phyloP scores from a whole-genome alignment of 2,888 invertebrate genomes.

The Plutella xylostella region DNA sequence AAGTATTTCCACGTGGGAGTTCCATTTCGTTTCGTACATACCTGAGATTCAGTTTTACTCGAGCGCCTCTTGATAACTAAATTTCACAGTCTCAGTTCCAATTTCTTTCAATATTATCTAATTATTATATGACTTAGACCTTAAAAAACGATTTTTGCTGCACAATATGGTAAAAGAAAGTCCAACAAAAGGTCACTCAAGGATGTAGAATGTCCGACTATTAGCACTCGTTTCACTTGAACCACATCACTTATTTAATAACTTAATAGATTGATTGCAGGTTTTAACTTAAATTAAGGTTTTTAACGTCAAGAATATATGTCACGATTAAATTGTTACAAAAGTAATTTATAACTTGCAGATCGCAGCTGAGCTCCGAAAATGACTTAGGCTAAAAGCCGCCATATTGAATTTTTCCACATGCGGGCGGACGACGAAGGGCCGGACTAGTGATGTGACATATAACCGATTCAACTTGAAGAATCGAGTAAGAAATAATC shows the following conservation, averaged over 20 bases:
- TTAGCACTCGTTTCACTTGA: slow-evolving; percentile 45
- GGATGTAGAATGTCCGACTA: slow-evolving; percentile 55
- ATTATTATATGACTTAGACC: not conserved
- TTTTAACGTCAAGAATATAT: slow-evolving; percentile 32
- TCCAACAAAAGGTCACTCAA: slow-evolving; percentile 63
- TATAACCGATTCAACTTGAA: not conserved
- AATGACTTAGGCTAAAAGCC: slow-evolving; percentile 54
- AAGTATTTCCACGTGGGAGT: slow-evolving; percentile 69
- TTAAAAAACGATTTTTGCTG: not conserved
- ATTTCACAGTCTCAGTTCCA: slow-evolving; percentile 39
- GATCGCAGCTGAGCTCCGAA: slow-evolving; percentile 47
- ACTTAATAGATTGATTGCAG: slow-evolving; percentile 39
- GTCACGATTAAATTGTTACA: slow-evolving; percentile 23
- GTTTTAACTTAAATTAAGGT: slow-evolving; percentile 35
- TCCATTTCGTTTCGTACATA: slow-evolving; percentile 49
- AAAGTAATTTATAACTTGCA: slow-evolving; percentile 39
- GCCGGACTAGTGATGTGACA: slow-evolving; percentile 46
- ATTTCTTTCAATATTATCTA: not conserved
- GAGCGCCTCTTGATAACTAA: slow-evolving; percentile 44
- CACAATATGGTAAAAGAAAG: slow-evolving; percentile 63
- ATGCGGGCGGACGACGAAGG: slow-evolving; percentile 40
- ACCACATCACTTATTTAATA: slow-evolving; percentile 45
- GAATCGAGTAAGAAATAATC: no score
- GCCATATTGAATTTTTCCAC: slow-evolving; percentile 60
- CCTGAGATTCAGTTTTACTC: slow-evolving; percentile 46